These are phyloP conservation scores for Bathynomus jamesi DNA, from an alignment of 1,140 invertebrate species.

Conservation along the genomic window DNA sequence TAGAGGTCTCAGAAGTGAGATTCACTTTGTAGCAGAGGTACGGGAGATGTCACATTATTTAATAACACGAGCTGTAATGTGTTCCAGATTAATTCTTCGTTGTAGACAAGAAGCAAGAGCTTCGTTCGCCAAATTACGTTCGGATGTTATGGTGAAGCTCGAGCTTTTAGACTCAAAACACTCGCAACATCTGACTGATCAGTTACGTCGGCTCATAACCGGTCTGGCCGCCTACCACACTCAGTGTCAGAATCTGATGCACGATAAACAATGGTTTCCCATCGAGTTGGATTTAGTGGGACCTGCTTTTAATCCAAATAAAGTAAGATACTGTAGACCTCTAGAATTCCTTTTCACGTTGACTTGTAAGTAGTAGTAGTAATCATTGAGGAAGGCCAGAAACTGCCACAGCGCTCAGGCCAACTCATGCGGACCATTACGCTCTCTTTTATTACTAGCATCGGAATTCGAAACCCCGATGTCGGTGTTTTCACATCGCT, in stretches of 20 bases:
- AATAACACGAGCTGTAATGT: too few species aligned
- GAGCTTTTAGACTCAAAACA: slow-evolving; percentile 96
- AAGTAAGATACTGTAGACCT: background rate
- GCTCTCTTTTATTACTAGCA: too few species aligned
- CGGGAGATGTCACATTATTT: too few species aligned
- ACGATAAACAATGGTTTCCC: slow-evolving; percentile 77
- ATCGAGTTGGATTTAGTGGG: slow-evolving; percentile 92
- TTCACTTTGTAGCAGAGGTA: too few species aligned
- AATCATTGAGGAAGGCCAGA: too few species aligned
- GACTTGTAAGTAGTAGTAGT: background rate
- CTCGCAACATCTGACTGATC: slow-evolving; percentile 83
- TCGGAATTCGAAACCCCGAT: too few species aligned
- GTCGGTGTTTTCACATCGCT: too few species aligned
- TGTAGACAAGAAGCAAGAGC: slow-evolving; percentile 88
- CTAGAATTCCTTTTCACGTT: background rate
- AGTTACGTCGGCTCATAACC: slow-evolving; percentile 62
- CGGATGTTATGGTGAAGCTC: slow-evolving; percentile 93
- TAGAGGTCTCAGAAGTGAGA: too few species aligned
- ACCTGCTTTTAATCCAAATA: slow-evolving; percentile 59
- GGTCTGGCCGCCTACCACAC: slow-evolving; percentile 67
- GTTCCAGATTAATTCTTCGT: slow-evolving; percentile 78
- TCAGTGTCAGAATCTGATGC: slow-evolving; percentile 53
- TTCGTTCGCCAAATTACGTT: slow-evolving; percentile 82
- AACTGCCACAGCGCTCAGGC: too few species aligned
- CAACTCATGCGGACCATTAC: too few species aligned